A percentile compares a stretch with the other conserved stretches of the same genome.
phyloP scores from a whole-genome alignment of 2,797 vertebrate species.

The Prunella strophiata region DNA sequence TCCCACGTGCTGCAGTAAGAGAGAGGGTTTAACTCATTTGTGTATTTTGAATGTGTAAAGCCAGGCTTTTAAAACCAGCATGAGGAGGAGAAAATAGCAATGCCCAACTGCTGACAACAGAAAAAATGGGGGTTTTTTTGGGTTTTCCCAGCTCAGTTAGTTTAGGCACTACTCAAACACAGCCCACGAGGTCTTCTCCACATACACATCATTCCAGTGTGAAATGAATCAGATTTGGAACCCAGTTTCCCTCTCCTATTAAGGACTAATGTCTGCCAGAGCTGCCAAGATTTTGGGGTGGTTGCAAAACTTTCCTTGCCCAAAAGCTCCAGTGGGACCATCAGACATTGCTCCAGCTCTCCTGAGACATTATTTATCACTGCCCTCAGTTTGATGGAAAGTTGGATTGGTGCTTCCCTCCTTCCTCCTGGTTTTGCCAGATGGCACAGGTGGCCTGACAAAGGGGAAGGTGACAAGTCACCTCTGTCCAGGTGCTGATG shows the following conservation, averaged over 20 bases:
- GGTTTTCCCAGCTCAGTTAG: neutral
- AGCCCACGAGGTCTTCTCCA: neutral
- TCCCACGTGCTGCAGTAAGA: fast-evolving
- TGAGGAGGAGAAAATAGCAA: neutral
- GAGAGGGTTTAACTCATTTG: neutral
- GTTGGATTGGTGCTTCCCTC: neutral
- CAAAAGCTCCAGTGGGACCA: neutral
- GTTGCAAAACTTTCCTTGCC: neutral
- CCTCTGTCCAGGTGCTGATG: neutral
- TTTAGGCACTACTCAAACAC: neutral
- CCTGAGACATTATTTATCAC: neutral
- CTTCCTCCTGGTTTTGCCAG: neutral
- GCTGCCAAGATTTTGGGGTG: neutral
- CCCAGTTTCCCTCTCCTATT: neutral
- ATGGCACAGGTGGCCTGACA: neutral
- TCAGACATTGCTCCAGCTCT: neutral
- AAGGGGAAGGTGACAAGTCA: neutral
- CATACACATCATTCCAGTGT: neutral
- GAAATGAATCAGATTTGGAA: neutral
- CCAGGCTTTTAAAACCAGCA: neutral
- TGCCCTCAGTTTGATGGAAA: neutral
- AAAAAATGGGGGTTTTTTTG: neutral
- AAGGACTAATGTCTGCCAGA: neutral
- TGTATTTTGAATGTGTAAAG: neutral
- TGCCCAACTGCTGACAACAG: neutral